These are phyloP conservation scores for Tetramorium simillimum DNA, from an alignment of 1,140 invertebrate genomes.

Conservation along the genomic window DNA sequence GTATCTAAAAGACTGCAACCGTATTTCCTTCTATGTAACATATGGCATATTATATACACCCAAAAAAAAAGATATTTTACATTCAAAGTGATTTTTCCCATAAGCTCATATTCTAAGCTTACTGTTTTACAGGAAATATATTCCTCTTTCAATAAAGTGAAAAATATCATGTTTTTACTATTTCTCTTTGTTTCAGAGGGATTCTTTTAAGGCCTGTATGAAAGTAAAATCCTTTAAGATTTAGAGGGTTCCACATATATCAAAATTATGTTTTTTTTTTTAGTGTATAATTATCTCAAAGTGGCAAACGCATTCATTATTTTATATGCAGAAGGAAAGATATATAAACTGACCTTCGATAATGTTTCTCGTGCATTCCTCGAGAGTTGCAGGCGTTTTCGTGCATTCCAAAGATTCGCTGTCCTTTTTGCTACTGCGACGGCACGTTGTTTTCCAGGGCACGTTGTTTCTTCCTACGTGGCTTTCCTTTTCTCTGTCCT, in stretches of 20 bases:
- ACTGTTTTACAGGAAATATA: too few relatives aligned
- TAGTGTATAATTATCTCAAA: background rate
- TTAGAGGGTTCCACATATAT: too few relatives aligned
- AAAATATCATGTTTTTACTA: too few relatives aligned
- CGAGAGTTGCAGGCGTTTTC: conserved; percentile 65
- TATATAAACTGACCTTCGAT: conserved; percentile 72
- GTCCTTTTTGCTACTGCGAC: conserved; percentile 55
- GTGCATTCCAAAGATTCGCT: conserved; percentile 62
- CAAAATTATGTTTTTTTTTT: too few relatives aligned
- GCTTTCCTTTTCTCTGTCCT: conserved; percentile 33
- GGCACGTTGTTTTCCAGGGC: conserved; percentile 47
- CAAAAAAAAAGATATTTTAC: too few relatives aligned
- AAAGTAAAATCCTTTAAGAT: too few relatives aligned
- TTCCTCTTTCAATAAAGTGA: too few relatives aligned
- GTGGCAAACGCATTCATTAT: background rate
- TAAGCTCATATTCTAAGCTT: too few relatives aligned
- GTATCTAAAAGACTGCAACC: background rate
- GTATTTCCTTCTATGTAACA: background rate
- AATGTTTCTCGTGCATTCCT: conserved; percentile 74
- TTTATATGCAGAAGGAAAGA: background rate
- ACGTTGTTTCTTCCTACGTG: conserved; percentile 41
- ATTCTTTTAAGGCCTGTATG: too few relatives aligned
- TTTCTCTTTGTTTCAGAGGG: too few relatives aligned
- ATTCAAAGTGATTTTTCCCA: too few relatives aligned
- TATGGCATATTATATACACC: too few relatives aligned